These are phyloP conservation scores for Hirtodrosophila duncani DNA, from an alignment of 2,888 invertebrate species.

Conservation along the genomic window DNA sequence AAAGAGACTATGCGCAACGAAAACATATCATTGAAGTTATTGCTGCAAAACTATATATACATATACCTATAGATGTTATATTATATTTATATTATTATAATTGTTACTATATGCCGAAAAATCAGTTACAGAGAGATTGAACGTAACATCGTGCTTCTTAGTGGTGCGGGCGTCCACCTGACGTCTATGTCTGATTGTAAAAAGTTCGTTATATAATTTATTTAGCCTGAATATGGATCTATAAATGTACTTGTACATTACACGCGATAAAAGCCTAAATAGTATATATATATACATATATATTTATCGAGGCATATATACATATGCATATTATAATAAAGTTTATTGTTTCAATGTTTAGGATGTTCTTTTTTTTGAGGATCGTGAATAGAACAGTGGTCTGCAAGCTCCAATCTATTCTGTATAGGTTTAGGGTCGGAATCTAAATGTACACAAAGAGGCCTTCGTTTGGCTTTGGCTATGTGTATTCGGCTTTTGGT, in stretches of 20 bases:
- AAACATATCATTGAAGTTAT: conserved; percentile 76
- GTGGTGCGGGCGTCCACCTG: conserved; percentile 3
- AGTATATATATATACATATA: conserved; percentile 31
- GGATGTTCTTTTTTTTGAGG: conserved; percentile 4
- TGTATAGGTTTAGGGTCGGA: neutral
- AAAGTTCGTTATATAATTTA: conserved; percentile 38
- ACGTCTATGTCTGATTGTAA: conserved; percentile 48
- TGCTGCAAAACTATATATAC: conserved; percentile 50
- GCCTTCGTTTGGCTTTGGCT: no score
- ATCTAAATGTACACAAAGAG: neutral
- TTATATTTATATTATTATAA: conserved; percentile 24
- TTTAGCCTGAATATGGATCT: conserved; percentile 6
- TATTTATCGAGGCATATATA: conserved; percentile 31
- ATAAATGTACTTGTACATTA: no score
- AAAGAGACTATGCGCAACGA: conserved; percentile 78
- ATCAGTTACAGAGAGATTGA: neutral
- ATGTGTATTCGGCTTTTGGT: no score
- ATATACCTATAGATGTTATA: conserved; percentile 2
- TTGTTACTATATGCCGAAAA: conserved; percentile 19
- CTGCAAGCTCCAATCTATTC: neutral
- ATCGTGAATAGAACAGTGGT: neutral
- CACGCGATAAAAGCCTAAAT: conserved; percentile 4
- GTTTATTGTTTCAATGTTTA: conserved; percentile 63
- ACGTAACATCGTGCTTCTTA: conserved; percentile 36
- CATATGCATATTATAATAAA: conserved; percentile 54